Evolutionary conservation across 2,888 invertebrate genomes (phyloP).

Genomic region (Synanthedon myopaeformis): DNA sequence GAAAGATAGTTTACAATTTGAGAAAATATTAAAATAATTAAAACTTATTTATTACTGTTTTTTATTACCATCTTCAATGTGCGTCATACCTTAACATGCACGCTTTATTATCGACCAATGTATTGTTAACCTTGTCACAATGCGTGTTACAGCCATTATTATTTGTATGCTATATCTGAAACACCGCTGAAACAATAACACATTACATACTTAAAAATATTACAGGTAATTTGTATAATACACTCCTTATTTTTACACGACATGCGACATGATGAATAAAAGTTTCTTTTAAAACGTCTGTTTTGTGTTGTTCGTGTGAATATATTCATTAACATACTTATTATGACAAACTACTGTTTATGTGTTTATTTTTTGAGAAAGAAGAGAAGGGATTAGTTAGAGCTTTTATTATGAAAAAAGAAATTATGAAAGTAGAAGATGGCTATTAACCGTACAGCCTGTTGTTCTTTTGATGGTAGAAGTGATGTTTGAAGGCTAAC

Average conservation of each 20-base stretch:
- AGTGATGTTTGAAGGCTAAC: too few relatives aligned
- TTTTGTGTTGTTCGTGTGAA: constrained; percentile 16
- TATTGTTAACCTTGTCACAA: constrained; percentile 18
- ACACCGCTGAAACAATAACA: neutral
- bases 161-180: neutral
- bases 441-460: too few relatives aligned
- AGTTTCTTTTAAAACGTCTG: constrained; percentile 10
- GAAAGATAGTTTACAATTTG: too few relatives aligned
- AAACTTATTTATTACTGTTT: too few relatives aligned
- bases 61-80: neutral
- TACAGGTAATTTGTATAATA: neutral
- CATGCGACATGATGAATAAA: constrained; percentile 7
- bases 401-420: too few relatives aligned
- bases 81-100: neutral
- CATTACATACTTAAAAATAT: neutral
- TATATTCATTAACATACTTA: constrained; percentile 1
- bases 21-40: too few relatives aligned
- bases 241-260: neutral
- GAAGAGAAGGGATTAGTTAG: too few relatives aligned
- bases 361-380: too few relatives aligned
- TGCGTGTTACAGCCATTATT: constrained; percentile 11
- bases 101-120: constrained; percentile 15
- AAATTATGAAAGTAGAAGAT: too few relatives aligned
- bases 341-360: too few relatives aligned
- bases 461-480: too few relatives aligned